A percentile compares a stretch with the other conserved stretches of the same genome.
Evolutionary conservation across 2,888 invertebrate species (phyloP).

Genomic region (Esperia sulphurella): DNA sequence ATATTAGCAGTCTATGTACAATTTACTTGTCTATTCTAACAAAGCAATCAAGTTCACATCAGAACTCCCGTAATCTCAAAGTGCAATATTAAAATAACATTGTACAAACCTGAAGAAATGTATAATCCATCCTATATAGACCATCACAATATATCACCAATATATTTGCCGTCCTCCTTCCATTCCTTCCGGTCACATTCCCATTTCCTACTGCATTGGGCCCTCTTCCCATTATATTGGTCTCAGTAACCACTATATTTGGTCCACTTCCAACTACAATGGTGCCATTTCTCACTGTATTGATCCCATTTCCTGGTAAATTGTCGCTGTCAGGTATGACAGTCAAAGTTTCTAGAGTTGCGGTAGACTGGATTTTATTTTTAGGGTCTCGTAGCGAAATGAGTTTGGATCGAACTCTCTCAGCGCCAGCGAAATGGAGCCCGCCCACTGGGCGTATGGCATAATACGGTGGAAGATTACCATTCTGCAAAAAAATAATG

Average conservation of each 20-base stretch:
- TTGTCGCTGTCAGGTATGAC: slow-evolving; percentile 27
- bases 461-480: slow-evolving; percentile 48
- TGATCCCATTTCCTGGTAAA: slow-evolving; percentile 3
- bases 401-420: slow-evolving; percentile 52
- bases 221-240: background rate
- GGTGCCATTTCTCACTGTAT: slow-evolving; percentile 6
- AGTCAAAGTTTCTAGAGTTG: slow-evolving; percentile 31
- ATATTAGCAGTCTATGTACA: no score
- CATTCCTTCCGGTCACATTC: slow-evolving; percentile 3
- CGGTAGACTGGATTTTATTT: slow-evolving; percentile 4
- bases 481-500: slow-evolving; percentile 33
- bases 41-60: no score
- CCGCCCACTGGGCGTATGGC: slow-evolving; percentile 59
- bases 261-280: background rate
- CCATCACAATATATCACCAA: slow-evolving; percentile 82
- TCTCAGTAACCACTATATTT: no score
- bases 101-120: slow-evolving; percentile 80
- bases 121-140: slow-evolving; percentile 82
- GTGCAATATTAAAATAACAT: background rate
- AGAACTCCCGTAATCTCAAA: no score
- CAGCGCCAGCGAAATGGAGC: slow-evolving; percentile 66
- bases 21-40: no score
- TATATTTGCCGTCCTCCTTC: slow-evolving; percentile 27
- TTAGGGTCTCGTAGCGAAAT: slow-evolving; percentile 31
- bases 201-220: background rate